Evolutionary conservation across 1,140 invertebrate species (phyloP), one percentile per base, ranked within the genome.

Genomic region (Rhizoglyphus robini): DNA sequence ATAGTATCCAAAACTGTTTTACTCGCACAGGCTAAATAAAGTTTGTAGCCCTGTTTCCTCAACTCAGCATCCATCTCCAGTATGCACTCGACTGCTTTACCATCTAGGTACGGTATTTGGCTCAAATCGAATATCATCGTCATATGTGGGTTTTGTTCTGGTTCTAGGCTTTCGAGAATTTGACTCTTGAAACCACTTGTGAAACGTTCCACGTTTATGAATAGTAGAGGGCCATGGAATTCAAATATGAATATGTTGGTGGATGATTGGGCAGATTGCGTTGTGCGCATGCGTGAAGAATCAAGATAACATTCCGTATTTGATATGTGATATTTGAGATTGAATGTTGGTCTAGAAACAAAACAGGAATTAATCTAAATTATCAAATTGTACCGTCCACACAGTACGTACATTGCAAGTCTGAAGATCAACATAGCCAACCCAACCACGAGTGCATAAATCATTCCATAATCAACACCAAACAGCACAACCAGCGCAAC

Each of bases 401-500:
- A n/a, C n/a, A n/a, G n/a, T n/a, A n/a, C n/a, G 72, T 72, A 78
- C 74, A 71, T 70, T 61, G 76, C 73, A 51, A 76, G 75, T 63
- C 79, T 71, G 38, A 77, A 70, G 29, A 81, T 73, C 20, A 82
- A 74, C 29, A 79, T 77, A 41, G 79, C 71, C 3, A 82, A 68
- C 23, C 77, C 74, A 67, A 81, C 79, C 4, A 75, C 70, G 13
- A 82, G 72, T 18, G 79, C 79, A 20, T 79, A 73, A 29, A 77
- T 67, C 47, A 82, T 73, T 3, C 81, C 81, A 51, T 76, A 71
- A 46, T 78, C 78, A 23, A 82, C 79, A 73, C 81, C 80, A 30
- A 80, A 70, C 18, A 81, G 67, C 5, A 81, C 71, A 1, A 78
- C 79, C 25, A 78, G 72, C n/a, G 76, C 25, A 67, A 79, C 81